Base-by-base conservation (phyloP, 2,888 invertebrate genomes). In the Acheta domesticus region DNA sequence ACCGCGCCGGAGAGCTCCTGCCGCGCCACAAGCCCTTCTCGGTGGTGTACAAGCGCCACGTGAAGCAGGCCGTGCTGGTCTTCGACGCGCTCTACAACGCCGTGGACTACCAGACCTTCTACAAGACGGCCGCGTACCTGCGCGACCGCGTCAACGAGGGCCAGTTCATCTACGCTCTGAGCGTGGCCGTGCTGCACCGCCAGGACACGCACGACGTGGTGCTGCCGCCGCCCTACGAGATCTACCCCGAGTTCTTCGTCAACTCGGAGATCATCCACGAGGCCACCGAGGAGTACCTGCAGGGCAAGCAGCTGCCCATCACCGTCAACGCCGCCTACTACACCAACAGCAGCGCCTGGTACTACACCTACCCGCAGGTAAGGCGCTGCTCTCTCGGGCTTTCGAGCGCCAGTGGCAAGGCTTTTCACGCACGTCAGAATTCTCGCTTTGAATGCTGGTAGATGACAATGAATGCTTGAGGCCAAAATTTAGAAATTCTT, bases 71-170 rank as follows among this genome's bases (percentile, higher is more conserved):
- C 14, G 85, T 89, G 8, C 90, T 91, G 11, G 86, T 94, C 36
- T 92, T 92, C 87, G 90, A 92, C 84, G 87, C 92, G 79, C 88
- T 94, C 82, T 90, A 89, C 87, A 91, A 91, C 80, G 92, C 93
- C 82, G 92, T 92, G 85, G 91, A 93, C 85, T 93, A 90, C 85
- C 89, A 91, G 48, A 92, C 92, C 73, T 93, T 94, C 88, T 89
- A 79, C 79, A 88, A 87, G 81, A 88, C 88, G 12, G 89, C 89
- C 12, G 87, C 87, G 84, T 90, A 88, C 88, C 88, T 89, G 86
- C 88, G 90, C 79, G 85, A 88, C 48, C 84, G 89, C 84, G 83
- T 89, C 80, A 90, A 91, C 84, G 90, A 90, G 84, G 89, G 90
- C 81, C 89, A 90, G 88, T 91, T 90, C 82, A 88, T 89, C 14